Conservation (phyloP, 2,113 vertebrate genomes). For the Mionectes macconnelli region DNA sequence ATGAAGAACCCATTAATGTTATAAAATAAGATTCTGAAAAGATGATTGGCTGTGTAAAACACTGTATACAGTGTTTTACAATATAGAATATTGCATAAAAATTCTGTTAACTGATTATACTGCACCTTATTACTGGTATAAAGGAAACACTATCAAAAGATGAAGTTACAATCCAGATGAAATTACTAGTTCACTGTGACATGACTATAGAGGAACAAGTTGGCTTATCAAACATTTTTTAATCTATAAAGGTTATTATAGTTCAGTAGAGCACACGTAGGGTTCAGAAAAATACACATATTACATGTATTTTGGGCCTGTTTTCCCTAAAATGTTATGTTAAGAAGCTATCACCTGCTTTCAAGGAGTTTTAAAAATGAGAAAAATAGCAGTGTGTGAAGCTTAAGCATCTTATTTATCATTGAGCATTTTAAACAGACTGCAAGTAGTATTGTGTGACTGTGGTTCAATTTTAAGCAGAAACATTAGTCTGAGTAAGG, state of each 20-base stretch:
- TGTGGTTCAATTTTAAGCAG: neutral
- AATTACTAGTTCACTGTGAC: neutral
- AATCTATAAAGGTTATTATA: neutral
- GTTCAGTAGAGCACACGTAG: neutral
- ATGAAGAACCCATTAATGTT: neutral
- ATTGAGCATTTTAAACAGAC: neutral
- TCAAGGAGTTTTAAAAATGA: neutral
- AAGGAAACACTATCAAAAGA: neutral
- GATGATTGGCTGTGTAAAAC: neutral
- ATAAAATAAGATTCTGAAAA: neutral
- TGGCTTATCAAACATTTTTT: neutral
- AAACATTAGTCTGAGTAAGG: neutral
- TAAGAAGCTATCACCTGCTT: neutral
- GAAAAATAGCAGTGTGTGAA: neutral
- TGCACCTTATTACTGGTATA: neutral
- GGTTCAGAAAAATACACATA: too few species aligned
- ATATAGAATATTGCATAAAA: neutral
- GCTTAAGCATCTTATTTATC: neutral
- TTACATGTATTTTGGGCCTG: neutral
- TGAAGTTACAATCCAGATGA: accelerated
- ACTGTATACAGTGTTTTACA: too few species aligned
- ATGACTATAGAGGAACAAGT: neutral
- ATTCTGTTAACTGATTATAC: neutral
- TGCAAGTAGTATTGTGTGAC: neutral
- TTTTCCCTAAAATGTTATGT: neutral